These are phyloP conservation scores for Hucho hucho DNA, from an alignment of 2,113 vertebrate genomes.

Conservation along the genomic window DNA sequence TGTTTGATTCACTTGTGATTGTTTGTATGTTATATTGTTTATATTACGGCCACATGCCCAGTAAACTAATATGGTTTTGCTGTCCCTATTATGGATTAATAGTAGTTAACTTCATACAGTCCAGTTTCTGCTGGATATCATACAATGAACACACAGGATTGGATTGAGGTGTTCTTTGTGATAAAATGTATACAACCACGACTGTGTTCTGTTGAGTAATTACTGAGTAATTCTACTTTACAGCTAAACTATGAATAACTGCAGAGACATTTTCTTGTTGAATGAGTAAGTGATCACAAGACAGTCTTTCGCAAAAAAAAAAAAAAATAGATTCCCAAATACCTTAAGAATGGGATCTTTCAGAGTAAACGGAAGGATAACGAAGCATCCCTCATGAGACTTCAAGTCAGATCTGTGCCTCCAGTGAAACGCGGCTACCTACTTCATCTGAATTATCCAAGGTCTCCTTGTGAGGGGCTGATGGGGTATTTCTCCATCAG, in stretches of 20 bases:
- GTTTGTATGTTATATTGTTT: no score
- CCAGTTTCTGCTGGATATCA: not conserved
- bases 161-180: not conserved
- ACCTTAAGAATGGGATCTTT: conserved; percentile 1
- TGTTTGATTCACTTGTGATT: no score
- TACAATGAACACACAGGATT: not conserved
- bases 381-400: not conserved
- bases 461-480: conserved; percentile 79
- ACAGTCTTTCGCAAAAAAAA: not conserved
- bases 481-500: conserved; percentile 70
- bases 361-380: not conserved
- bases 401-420: not conserved
- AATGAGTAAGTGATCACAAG: not conserved
- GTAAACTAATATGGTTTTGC: not conserved
- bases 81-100: no score
- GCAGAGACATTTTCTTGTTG: not conserved
- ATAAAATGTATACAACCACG: not conserved
- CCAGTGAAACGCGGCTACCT: conserved; percentile 21
- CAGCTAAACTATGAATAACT: no score
- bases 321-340: not conserved
- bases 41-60: no score
- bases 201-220: not conserved
- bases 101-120: no score
- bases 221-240: not conserved
- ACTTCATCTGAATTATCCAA: conserved; percentile 79